Conservation (phyloP, 2,113 vertebrate genomes). For the Corydoras sp. region DNA sequence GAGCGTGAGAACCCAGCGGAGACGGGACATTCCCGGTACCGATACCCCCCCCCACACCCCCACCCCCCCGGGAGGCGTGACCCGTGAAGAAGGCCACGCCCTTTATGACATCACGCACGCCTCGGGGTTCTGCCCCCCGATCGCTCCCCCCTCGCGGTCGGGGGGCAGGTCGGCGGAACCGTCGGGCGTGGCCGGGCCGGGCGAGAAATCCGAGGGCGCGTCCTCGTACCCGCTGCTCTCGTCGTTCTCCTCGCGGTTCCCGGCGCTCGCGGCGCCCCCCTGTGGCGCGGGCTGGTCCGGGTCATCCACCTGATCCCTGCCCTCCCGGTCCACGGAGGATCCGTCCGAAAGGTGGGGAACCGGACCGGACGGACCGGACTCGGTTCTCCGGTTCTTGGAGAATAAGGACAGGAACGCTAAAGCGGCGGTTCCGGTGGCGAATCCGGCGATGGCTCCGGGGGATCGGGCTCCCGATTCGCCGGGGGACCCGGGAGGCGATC, state of each 20-base stretch:
- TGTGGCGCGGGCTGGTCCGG: constrained; percentile 5
- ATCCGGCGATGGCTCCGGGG: background rate
- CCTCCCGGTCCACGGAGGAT: constrained; percentile 42
- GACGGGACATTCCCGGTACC: too few relatives aligned
- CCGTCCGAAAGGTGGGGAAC: constrained; percentile 1
- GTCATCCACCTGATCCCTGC: constrained; percentile 24
- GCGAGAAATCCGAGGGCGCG: constrained; percentile 59
- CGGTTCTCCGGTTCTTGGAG: constrained; percentile 26
- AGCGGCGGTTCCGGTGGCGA: constrained; percentile 2
- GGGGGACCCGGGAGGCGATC: background rate
- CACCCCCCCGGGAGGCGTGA: too few relatives aligned
- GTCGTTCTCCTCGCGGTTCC: constrained; percentile 45
- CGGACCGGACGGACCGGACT: background rate
- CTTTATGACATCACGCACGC: too few relatives aligned
- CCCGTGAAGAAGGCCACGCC: too few relatives aligned
- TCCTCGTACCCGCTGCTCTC: constrained; percentile 70
- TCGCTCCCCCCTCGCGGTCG: too few relatives aligned
- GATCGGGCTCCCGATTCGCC: background rate
- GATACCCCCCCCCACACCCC: too few relatives aligned
- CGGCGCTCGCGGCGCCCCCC: constrained; percentile 23
- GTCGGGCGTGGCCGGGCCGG: constrained; percentile 38
- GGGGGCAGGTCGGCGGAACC: too few relatives aligned
- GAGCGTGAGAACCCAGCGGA: too few relatives aligned
- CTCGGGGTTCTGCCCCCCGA: too few relatives aligned
- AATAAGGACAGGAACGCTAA: constrained; percentile 17